Evolutionary conservation across 2,888 invertebrate species (phyloP).

Genomic region (Eupithecia insigniata): DNA sequence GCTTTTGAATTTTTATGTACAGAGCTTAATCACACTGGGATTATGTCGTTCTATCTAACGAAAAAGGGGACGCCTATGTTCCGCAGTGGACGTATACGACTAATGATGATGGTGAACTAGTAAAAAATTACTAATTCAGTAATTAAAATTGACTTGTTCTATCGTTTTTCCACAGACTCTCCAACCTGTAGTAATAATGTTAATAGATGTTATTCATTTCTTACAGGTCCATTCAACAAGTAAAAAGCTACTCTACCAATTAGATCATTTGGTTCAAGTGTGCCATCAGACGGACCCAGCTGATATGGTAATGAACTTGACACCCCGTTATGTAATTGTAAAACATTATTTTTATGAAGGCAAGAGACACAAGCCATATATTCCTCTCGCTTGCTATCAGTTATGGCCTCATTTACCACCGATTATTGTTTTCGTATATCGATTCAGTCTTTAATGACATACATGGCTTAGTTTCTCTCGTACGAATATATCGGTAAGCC

Average conservation of each 20-base stretch:
- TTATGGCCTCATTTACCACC: neutral
- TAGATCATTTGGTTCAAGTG: constrained; percentile 97
- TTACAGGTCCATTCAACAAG: constrained; percentile 96
- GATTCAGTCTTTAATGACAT: neutral
- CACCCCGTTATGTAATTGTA: neutral
- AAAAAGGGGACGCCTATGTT: too few relatives aligned
- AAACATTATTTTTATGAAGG: neutral
- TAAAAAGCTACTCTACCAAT: constrained; percentile 97
- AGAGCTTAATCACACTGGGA: too few relatives aligned
- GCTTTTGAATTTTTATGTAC: too few relatives aligned
- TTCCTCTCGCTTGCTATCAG: neutral
- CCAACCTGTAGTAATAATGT: neutral
- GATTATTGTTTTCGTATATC: neutral
- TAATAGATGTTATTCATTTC: constrained; percentile 35
- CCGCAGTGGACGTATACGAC: too few relatives aligned
- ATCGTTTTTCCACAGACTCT: neutral
- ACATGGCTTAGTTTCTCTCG: too few relatives aligned
- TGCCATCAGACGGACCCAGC: constrained; percentile 95
- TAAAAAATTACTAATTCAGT: too few relatives aligned
- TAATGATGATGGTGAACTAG: too few relatives aligned
- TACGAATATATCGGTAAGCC: neutral
- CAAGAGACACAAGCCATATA: neutral
- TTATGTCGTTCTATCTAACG: too few relatives aligned
- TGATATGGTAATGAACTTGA: constrained; percentile 65
- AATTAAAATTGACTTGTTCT: neutral